Evolutionary conservation across 2,797 vertebrate genomes (phyloP), one percentile per base, ranked within the genome.

Genomic region (Phalloptychus januarius): DNA sequence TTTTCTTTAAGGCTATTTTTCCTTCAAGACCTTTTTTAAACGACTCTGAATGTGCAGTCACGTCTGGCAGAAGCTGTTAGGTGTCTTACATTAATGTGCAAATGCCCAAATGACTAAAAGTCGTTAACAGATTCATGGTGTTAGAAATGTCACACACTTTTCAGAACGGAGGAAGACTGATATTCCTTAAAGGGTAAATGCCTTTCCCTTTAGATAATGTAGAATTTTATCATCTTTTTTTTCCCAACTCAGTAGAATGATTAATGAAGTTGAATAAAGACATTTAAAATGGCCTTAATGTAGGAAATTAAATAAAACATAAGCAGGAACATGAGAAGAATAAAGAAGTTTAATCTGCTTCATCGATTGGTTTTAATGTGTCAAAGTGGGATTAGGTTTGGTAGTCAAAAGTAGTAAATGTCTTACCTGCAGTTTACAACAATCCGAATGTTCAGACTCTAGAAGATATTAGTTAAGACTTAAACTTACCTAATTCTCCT

Each of bases 21-120:
- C 16, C 40, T 56, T 45, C n/a, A 50, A 72, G 46, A 44, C 46
- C 48, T 72, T 72, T 80, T 75, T 70, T 25, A 71, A 80, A 75
- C 40, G 3, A 12, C 52, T 42, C 23, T 38, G 28, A 28, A 58
- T 71, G 79, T 67, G 67, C 52, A 63, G 31, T 75, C 46, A 78
- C 42, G 63, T 78, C 36, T 78, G n/a, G 28, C 74, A 46, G 38
- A 16, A 71, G 23, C 58, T 67, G 40, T 70, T 71, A 5, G 7
- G 42, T 20, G 73, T 71, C 58, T 80, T 58, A 58, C 36, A 56
- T 75, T 75, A 76, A 80, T 76, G 45, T 28, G 50, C n/a, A 38
- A 36, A 65, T 74, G 65, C 40, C 23, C 52, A 44, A 61, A 63
- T 74, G 71, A 70, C 42, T 77, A 58, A 73, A 73, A 58, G 63